Evolutionary conservation across 2,797 vertebrate species (phyloP), one percentile per base, ranked within the genome.

Genomic region (Sebastes paucispinis): DNA sequence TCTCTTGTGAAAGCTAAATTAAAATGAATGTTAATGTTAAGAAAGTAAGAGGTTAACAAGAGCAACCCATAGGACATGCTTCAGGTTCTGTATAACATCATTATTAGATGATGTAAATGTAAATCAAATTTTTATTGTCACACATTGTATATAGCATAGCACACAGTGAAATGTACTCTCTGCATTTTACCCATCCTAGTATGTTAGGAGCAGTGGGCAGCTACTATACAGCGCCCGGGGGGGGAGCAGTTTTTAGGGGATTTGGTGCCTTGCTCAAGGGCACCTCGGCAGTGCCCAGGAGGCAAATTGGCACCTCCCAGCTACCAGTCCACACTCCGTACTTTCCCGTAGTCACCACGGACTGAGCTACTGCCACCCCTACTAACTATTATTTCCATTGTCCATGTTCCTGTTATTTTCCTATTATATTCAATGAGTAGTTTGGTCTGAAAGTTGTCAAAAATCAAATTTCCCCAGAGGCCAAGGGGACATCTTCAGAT

Each of bases 181-280:
- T 47, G 0, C 43, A 20, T 47, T 50, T 50, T 0, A 50, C 0
- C 43, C 16, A 50, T 50, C 43, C 43, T 50, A 20, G 43, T 50
- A 18, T 50, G 16, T 50, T 50, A 18, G 43, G 16, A 50, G 43
- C 3, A 50, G 16, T 20, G 43, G 43, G 16, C 43, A 8, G 16
- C 16, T 50, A 20, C 43, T 50, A 50, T 20, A 50, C 43, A 50
- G 43, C 14, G 14, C 14, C 14, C 0, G 6, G 36, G 39, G 5
- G 14, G 14, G 43, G 14, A 47, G 43, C 43, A 47, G 43, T 47
- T 18, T 47, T 47, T 47, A 47, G 43, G 43, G 43, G 43, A 7
- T 47, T 18, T 18, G 14, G 43, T 47, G 43, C 43, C 43, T 50
- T 50, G 43, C 43, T 50, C 43, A 18, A 50, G 43, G 43, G 43